Evolutionary conservation across 2,113 vertebrate species (phyloP), one percentile per base, ranked within the genome.

Genomic region (Corvus cornix): DNA sequence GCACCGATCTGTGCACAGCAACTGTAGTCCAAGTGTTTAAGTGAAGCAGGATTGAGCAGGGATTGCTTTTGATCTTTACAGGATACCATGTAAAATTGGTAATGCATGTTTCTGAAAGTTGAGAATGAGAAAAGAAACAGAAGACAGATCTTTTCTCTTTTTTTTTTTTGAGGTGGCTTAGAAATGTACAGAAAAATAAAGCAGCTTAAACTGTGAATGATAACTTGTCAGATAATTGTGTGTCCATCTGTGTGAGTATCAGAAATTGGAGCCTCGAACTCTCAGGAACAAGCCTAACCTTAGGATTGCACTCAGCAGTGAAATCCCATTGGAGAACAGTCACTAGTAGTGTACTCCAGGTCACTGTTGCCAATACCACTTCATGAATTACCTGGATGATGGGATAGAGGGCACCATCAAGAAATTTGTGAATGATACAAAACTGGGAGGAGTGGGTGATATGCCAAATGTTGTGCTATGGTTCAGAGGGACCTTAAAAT

Each of bases 151-250:
- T 46, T 63, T 19, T 6, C 2, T 52, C 10, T 51, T 66, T 39
- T 62, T 63, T 49, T 52, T 66, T 62, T 46, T 33, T 39, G 18
- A 33, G 6, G 2, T 43, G 9, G 14, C 6, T 82, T 78, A 51
- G 31, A 70, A 80, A n/a, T 4, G 17, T 21, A 17, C 0, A 13
- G 27, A 3, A 12, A 18, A 62, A 69, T 23, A 27, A n/a, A 23
- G 11, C 15, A 16, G 1, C 4, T 86, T 55, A 46, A 39, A 56
- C 6, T 18, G 4, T 23, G 10, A 81, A 77, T 24, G 12, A 21
- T 33, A 1, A 6, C 0, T 0, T 19, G 8, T 20, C 44, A 37
- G 37, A 15, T 49, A 63, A 9, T 8, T 41, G 13, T 24, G 18
- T 21, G 7, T 37, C 17, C 11, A 11, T 26, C 37, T 66, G 4